Conservation (phyloP, 2,113 vertebrate species). For the Myotis davidii region DNA sequence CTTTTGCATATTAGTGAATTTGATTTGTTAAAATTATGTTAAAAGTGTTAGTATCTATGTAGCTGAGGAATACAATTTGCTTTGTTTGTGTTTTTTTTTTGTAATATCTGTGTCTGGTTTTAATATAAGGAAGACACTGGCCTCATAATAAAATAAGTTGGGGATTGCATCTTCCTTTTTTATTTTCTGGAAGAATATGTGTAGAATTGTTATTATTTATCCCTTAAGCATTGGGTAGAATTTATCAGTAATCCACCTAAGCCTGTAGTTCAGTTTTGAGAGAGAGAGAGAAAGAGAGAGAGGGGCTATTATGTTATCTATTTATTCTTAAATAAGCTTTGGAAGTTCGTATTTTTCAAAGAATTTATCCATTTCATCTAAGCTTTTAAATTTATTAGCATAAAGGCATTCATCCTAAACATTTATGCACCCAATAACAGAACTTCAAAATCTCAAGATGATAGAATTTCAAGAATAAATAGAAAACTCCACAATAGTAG, state of each 20-base stretch:
- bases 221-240: neutral
- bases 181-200: neutral
- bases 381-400: neutral
- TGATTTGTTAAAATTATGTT: neutral
- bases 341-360: neutral
- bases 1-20: neutral
- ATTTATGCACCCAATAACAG: neutral
- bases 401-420: neutral
- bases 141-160: neutral
- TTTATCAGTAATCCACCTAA: neutral
- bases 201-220: neutral
- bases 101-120: neutral
- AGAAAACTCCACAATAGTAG: neutral
- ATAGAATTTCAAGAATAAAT: neutral
- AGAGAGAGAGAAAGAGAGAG: neutral
- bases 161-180: neutral
- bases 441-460: neutral
- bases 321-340: neutral
- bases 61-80: neutral
- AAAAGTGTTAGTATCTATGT: neutral
- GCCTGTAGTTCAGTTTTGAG: neutral
- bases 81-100: neutral
- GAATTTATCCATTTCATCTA: neutral
- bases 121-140: neutral
- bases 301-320: neutral